Evolutionary conservation across 2,888 invertebrate species (phyloP), one percentile per base, ranked within the genome.

Genomic region (Aromia moschata): DNA sequence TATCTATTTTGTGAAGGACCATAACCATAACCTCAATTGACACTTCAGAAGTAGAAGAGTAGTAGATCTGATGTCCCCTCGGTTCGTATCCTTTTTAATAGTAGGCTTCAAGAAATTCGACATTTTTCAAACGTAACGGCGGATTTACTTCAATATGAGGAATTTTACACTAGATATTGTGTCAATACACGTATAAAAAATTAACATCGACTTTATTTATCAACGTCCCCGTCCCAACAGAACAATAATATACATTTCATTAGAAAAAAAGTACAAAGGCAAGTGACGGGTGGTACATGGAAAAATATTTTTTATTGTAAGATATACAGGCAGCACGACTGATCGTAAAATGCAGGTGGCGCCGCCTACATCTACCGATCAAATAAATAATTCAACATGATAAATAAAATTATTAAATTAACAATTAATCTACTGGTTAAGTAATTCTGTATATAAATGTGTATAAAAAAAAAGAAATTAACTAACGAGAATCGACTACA

Each of bases 401-500:
- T 40, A 49, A 49, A n/a, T n/a, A n/a, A 49, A 9, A 14, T 20
- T n/a, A n/a, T 18, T 46, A 46, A 45, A 45, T 46, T 46, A 46
- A 37, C 37, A 49, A 49, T 20, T 37, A 49, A 37, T 49, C 49
- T 38, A 49, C 18, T 25, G 15, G n/a, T 38, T 49, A 49, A 49
- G 49, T 49, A 49, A 38, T 20, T n/a, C 20, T 47, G 47, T 49
- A 40, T 49, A 44, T 44, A 59, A 57, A 61, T 25, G 30, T 56
- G 60, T 65, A 60, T 56, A 64, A 62, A 62, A 31, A 62, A n/a
- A n/a, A n/a, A n/a, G n/a, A n/a, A 54, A 20, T 45, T 38, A 49
- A 38, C 38, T 49, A 49, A 49, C 49, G 38, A 47, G 10, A 10
- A 38, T 38, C 18, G 25, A 54, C 40, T 58, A 61, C 40, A 49